phyloP scores from a whole-genome alignment of 2,888 invertebrate genomes.

The Sarcophaga rosellei region DNA sequence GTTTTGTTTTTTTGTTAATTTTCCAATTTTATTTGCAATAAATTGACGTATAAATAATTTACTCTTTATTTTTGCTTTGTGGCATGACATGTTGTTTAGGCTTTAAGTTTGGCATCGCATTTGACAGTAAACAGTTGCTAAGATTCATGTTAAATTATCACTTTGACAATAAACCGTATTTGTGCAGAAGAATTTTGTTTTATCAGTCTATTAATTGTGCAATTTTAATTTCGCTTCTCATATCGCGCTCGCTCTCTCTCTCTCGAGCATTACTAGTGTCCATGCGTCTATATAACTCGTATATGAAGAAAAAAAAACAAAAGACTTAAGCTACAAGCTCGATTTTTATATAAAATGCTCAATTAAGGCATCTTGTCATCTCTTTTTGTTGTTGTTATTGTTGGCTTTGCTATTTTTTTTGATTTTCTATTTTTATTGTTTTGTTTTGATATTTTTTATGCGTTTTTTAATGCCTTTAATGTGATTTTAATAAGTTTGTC shows the following conservation, averaged over 20 bases:
- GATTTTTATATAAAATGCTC: constrained; percentile 31
- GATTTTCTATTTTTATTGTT: not conserved
- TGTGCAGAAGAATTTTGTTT: constrained; percentile 64
- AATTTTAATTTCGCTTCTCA: constrained; percentile 29
- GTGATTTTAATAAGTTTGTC: constrained; percentile 2
- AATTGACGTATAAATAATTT: constrained; percentile 66
- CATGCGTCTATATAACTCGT: not conserved
- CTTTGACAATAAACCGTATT: constrained; percentile 68
- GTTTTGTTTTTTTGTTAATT: not conserved
- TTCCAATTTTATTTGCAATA: constrained; percentile 50
- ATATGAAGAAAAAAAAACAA: constrained; percentile 15
- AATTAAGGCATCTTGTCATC: constrained; percentile 33
- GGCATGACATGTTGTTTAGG: constrained; percentile 61
- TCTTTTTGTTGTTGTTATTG: not conserved
- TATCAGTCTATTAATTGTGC: constrained; percentile 65
- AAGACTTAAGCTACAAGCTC: constrained; percentile 48
- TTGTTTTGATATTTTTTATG: not conserved
- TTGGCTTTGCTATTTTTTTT: not conserved
- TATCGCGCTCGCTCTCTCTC: not conserved
- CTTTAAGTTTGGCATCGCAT: constrained; percentile 63
- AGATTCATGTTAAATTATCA: constrained; percentile 69
- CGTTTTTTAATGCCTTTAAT: constrained; percentile 2
- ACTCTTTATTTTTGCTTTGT: constrained; percentile 45
- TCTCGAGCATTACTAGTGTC: not conserved
- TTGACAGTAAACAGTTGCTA: constrained; percentile 68